Conservation (phyloP, 2,888 invertebrate species). For the Phrixothrix hirtus region DNA sequence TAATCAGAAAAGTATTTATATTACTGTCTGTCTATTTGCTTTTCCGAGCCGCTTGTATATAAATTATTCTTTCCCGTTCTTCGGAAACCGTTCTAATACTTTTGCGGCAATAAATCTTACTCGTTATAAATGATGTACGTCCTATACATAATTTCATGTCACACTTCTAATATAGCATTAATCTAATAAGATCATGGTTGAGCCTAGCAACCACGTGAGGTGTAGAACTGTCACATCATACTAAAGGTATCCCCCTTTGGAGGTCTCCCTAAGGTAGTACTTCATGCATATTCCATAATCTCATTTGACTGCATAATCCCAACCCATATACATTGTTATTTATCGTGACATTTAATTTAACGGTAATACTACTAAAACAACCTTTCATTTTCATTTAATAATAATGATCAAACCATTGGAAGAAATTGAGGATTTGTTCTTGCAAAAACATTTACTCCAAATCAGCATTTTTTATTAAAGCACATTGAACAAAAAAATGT, state of each 20-base stretch:
- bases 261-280: constrained; percentile 45
- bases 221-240: constrained; percentile 34
- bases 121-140: constrained; percentile 10
- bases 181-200: constrained; percentile 48
- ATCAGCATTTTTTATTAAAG: no score
- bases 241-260: constrained; percentile 24
- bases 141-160: constrained; percentile 21
- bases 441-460: no score
- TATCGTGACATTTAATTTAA: constrained; percentile 50
- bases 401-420: neutral
- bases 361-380: constrained; percentile 31
- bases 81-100: constrained; percentile 18
- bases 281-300: constrained; percentile 56
- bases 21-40: constrained; percentile 15
- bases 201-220: constrained; percentile 38
- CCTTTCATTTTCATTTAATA: neutral
- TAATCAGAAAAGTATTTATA: constrained; percentile 8
- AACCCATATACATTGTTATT: constrained; percentile 49
- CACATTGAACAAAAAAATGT: no score
- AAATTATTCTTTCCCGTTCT: constrained; percentile 21
- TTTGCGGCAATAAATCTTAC: constrained; percentile 14
- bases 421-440: no score
- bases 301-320: constrained; percentile 56
- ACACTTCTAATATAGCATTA: constrained; percentile 48
- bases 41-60: constrained; percentile 12